Evolutionary conservation across 2,113 vertebrate genomes (phyloP), one percentile per base, ranked within the genome.

Genomic region (Parus major): DNA sequence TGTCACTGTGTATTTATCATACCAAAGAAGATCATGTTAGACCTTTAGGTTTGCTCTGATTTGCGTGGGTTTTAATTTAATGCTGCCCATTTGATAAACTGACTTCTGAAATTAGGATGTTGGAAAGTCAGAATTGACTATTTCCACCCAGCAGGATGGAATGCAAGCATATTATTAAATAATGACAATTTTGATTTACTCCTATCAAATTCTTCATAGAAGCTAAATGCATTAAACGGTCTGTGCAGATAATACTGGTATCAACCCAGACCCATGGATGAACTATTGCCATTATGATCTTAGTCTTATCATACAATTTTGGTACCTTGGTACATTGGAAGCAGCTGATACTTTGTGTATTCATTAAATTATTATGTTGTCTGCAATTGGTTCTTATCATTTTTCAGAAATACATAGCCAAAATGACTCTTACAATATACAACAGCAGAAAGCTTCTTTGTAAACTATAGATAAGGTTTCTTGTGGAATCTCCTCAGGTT

Each of bases 401-500:
- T 9, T 71, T 94, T 96, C 52, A 82, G 56, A 86, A 75, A 41
- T 86, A 64, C 25, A 47, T 56, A 60, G 63, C 41, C 9, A 25
- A 42, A 82, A 92, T 18, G 6, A 81, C 86, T 78, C 28, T 78
- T 91, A 60, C 20, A 44, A 66, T 93, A 75, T 17, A 55, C 0
- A 5, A 29, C 39, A 92, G 39, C 46, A 88, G 73, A 87, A 91
- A 61, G 23, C 63, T 66, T 81, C 60, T 72, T 94, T 66, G 33
- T 88, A 83, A 90, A 70, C 15, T 46, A 44, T 29, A 85, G 61
- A 55, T 71, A 84, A 82, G 44, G 42, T 88, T 94, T 95, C 75
- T 55, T 46, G 39, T 88, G 94, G 78, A 91, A 90, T 80, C 82
- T 93, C 69, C 56, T 92, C 75, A 93, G 68, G 73, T 86, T 93